Conservation (phyloP, 1,140 invertebrate species). For the Laupala kohalensis region DNA sequence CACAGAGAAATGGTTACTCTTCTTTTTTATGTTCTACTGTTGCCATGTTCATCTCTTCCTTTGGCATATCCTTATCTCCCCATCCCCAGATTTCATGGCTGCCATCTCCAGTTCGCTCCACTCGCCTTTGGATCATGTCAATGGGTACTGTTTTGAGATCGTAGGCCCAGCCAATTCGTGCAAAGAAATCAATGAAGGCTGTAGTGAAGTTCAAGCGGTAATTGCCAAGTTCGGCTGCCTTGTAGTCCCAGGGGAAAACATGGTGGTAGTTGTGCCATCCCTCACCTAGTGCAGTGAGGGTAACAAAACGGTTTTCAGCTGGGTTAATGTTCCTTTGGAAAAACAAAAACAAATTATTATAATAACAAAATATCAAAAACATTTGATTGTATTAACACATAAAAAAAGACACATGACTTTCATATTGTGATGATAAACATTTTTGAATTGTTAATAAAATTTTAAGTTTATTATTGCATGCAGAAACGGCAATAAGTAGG, state of each 20-base stretch:
- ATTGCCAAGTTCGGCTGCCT: slow-evolving; percentile 66
- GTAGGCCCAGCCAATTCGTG: slow-evolving; percentile 75
- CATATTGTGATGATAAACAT: too few species aligned
- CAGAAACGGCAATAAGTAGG: too few species aligned
- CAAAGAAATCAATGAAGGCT: slow-evolving; percentile 72
- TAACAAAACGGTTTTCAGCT: slow-evolving; percentile 53
- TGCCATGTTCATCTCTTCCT: slow-evolving; percentile 50
- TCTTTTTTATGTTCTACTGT: slow-evolving; percentile 39
- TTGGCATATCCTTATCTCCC: slow-evolving; percentile 62
- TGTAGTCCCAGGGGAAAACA: slow-evolving; percentile 91
- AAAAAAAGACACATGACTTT: too few species aligned
- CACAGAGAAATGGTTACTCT: too few species aligned
- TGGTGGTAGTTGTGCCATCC: slow-evolving; percentile 96
- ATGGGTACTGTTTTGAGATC: slow-evolving; percentile 70
- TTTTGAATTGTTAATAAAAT: too few species aligned
- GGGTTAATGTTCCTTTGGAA: slow-evolving; percentile 53
- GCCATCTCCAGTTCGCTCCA: slow-evolving; percentile 65
- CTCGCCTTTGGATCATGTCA: slow-evolving; percentile 53
- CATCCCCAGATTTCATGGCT: slow-evolving; percentile 63
- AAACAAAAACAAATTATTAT: too few species aligned
- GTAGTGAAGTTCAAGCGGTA: slow-evolving; percentile 72
- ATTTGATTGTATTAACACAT: too few species aligned
- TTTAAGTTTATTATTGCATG: too few species aligned
- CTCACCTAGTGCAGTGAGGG: slow-evolving; percentile 61
- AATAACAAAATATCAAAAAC: too few species aligned